Conservation (phyloP, 1,140 invertebrate genomes). For the Catajapyx aquilonaris region DNA sequence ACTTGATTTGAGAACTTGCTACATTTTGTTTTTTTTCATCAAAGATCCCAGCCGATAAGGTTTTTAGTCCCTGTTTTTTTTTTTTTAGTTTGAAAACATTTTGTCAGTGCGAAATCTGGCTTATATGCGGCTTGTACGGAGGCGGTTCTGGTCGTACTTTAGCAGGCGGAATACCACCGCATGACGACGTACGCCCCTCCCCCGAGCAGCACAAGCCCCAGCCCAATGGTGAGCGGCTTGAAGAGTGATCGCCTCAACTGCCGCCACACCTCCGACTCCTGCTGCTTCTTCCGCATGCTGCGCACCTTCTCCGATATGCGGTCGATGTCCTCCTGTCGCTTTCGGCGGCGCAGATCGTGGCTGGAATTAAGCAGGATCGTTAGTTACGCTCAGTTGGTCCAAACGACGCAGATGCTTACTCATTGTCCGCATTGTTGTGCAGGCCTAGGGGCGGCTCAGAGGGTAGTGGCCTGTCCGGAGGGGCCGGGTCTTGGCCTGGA, state of each 20-base stretch:
- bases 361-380: not conserved
- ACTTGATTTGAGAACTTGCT: no score
- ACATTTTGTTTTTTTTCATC: no score
- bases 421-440: slow-evolving; percentile 4
- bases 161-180: no score
- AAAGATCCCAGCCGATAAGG: no score
- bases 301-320: slow-evolving; percentile 11
- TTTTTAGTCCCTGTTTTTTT: no score
- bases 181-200: no score
- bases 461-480: not conserved
- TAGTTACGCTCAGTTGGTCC: no score
- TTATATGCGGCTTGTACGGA: no score
- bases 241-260: slow-evolving; percentile 14
- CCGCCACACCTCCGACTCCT: slow-evolving; percentile 13
- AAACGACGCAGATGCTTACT: slow-evolving; percentile 7
- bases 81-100: no score
- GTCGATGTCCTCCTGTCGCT: slow-evolving; percentile 10
- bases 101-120: no score
- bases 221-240: not conserved
- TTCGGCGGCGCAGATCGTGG: slow-evolving; percentile 7
- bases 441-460: slow-evolving; percentile 3
- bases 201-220: not conserved
- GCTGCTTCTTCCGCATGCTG: slow-evolving; percentile 13
- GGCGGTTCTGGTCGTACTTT: no score
- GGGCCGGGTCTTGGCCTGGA: not conserved